Base-by-base conservation (phyloP, 2,113 vertebrate species). In the Strix uralensis region DNA sequence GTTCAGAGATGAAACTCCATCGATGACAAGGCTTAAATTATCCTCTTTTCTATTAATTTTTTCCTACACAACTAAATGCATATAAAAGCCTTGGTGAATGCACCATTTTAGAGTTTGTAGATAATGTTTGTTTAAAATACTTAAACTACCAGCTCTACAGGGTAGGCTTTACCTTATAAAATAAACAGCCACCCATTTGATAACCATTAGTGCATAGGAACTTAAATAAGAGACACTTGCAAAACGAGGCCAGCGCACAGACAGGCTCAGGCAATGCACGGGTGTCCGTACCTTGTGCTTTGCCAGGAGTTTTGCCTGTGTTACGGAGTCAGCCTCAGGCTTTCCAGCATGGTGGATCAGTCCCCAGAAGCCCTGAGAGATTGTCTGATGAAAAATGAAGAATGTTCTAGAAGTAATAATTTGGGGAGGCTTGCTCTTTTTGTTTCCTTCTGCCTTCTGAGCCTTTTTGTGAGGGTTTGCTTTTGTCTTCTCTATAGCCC, bases 41-140 rank as follows among this genome's bases (percentile, higher is more conserved):
- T 93, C 83, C 79, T 96, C 91, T 97, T 92, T 95, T 93, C 94
- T 95, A 49, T 94, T 96, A 95, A 66, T 96, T 93, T 92, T 96
- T 85, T 93, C 59, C 44, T 90, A 62, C 58, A 13, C 18, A 66
- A 88, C 61, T 96, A 83, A 97, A 94, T 79, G 77, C 55, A 77
- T 96, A 90, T 88, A 93, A 88, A 96, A 96, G 42, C 88, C 79
- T 29, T 49, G 62, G 63, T 91, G 96, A 98, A 96, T 88, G 86
- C 62, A 74, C 62, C 65, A 73, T 96, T 97, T 97, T 96, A 95
- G 81, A 90, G 75, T 96, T 96, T 97, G 93, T 58, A 95, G 63
- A 90, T 95, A 90, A 84, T 93, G 69, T 95, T 98, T 97, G 90
- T 97, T 97, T 97, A 96, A 98, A 97, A 91, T 93, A 92, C 81